These are phyloP conservation scores for Psilopsiagon aymara DNA, from an alignment of 2,113 vertebrate species.

Conservation along the genomic window DNA sequence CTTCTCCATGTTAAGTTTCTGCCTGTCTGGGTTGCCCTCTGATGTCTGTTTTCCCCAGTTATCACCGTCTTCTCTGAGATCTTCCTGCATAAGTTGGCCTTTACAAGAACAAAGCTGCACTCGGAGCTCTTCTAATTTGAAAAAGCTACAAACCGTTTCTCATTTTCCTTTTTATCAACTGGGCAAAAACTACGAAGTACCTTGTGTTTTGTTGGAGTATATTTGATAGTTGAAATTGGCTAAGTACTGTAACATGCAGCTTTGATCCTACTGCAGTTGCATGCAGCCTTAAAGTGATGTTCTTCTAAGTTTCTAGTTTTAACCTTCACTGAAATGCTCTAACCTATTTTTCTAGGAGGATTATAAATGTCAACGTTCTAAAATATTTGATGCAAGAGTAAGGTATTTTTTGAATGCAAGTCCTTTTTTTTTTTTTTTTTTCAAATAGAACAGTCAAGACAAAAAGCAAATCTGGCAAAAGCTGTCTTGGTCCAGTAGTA, in stretches of 20 bases:
- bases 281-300: not conserved
- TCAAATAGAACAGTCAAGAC: not conserved
- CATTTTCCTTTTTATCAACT: not conserved
- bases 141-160: not conserved
- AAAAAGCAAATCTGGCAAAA: not conserved
- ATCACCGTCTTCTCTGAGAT: not conserved
- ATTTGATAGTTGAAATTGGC: not conserved
- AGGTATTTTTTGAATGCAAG: not conserved
- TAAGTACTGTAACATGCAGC: not conserved
- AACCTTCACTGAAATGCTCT: not conserved
- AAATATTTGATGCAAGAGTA: not conserved
- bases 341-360: not conserved
- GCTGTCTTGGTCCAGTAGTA: not conserved
- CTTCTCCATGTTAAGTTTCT: rapidly evolving
- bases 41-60: rapidly evolving
- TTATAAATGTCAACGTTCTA: not conserved
- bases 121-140: not conserved
- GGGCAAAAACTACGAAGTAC: not conserved
- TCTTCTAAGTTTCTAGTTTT: not conserved
- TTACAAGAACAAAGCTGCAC: not conserved
- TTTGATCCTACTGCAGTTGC: not conserved
- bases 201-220: not conserved
- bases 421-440: not conserved
- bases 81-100: not conserved
- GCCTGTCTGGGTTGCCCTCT: not conserved